phyloP scores from a whole-genome alignment of 2,113 vertebrate genomes.

The Tachuris rubrigastra region DNA sequence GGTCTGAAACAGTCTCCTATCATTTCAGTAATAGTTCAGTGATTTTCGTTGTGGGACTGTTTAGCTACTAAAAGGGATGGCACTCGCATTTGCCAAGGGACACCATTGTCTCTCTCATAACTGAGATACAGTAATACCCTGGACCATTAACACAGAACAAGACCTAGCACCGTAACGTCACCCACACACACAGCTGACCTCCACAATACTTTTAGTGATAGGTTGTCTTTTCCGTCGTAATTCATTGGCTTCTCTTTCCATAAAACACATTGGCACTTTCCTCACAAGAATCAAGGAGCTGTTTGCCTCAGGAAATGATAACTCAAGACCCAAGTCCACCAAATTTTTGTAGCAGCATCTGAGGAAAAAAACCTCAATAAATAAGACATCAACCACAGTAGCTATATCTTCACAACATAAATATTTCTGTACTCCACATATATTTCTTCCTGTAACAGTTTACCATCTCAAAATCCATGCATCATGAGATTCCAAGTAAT shows the following conservation, averaged over 20 bases:
- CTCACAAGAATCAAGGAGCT: slow-evolving; percentile 77
- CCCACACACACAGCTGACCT: slow-evolving; percentile 75
- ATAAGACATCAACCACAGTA: background rate
- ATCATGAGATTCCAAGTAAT: background rate
- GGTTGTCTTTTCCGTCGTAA: slow-evolving; percentile 83
- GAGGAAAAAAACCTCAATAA: background rate
- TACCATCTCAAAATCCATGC: background rate
- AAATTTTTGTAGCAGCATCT: slow-evolving; percentile 85
- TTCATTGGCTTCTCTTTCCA: slow-evolving; percentile 91
- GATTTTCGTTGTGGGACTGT: background rate
- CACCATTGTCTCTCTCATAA: background rate
- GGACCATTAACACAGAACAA: background rate
- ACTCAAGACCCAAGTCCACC: slow-evolving; percentile 83
- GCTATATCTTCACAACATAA: background rate
- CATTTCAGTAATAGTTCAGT: background rate
- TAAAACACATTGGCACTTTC: slow-evolving; percentile 89
- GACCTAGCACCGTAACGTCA: background rate
- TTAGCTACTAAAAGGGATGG: background rate
- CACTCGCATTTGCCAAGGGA: background rate
- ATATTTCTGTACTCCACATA: background rate
- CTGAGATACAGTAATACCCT: background rate
- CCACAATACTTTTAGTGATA: slow-evolving; percentile 84
- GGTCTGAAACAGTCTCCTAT: background rate
- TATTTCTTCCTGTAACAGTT: background rate
- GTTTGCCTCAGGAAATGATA: slow-evolving; percentile 78